Conservation (phyloP, 2,113 vertebrate genomes). For the Prinia subflava region DNA sequence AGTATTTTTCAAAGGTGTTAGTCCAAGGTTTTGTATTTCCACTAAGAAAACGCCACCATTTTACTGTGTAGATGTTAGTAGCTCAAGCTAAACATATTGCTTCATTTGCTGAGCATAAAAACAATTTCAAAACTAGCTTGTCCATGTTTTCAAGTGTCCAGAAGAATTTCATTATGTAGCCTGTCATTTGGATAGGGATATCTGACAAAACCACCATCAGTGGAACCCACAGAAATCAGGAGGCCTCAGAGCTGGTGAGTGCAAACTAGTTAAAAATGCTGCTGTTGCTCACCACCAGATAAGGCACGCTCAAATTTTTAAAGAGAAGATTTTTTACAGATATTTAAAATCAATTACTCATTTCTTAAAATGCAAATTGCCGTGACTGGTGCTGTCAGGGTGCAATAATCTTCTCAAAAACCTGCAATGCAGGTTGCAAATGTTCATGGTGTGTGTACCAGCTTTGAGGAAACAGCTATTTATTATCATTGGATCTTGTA, state of each 20-base stretch:
- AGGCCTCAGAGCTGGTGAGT: neutral
- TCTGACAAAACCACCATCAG: neutral
- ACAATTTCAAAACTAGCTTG: neutral
- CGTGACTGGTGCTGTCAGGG: neutral
- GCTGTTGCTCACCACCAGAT: neutral
- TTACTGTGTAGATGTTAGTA: neutral
- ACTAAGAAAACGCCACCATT: neutral
- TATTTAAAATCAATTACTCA: neutral
- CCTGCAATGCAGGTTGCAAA: neutral
- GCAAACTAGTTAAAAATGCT: neutral
- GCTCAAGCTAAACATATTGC: neutral
- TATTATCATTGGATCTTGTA: neutral
- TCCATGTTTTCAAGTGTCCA: neutral
- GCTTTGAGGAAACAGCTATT: neutral
- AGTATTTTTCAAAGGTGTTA: neutral
- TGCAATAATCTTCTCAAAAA: neutral
- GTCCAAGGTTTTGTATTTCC: neutral
- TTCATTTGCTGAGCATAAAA: neutral
- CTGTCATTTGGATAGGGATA: neutral
- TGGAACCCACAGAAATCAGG: neutral
- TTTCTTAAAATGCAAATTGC: neutral
- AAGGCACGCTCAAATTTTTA: neutral
- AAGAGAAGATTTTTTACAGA: neutral
- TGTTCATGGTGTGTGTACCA: neutral
- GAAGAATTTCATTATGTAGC: neutral